A percentile compares a stretch with the other conserved stretches of the same genome.
Evolutionary conservation across 2,113 vertebrate species (phyloP).

Genomic region (Paratilapia polleni): DNA sequence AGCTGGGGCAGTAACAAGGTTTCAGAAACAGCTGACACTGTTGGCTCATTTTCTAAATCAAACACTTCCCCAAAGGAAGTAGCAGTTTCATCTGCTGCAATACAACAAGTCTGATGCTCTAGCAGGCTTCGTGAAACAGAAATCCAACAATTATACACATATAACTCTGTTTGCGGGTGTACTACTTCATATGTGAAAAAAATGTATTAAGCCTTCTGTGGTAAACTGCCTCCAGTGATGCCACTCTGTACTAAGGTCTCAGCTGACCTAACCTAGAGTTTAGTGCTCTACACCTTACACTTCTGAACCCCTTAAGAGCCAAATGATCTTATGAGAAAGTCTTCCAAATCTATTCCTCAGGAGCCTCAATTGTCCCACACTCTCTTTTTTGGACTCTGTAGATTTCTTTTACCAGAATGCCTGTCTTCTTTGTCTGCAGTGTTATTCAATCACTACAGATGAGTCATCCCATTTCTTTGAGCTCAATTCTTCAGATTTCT

Average conservation of each 20-base stretch:
- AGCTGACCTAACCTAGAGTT: too few relatives aligned
- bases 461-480: neutral
- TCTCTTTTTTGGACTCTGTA: neutral
- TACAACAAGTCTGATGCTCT: too few relatives aligned
- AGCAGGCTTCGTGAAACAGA: neutral
- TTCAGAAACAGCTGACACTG: neutral
- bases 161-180: neutral
- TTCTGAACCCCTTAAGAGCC: neutral
- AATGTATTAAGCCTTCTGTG: neutral
- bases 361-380: neutral
- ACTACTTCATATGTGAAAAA: neutral
- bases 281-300: too few relatives aligned
- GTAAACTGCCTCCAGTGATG: neutral
- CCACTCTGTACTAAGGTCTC: too few relatives aligned
- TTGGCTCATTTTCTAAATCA: too few relatives aligned
- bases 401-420: conserved; percentile 3
- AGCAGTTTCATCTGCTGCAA: too few relatives aligned
- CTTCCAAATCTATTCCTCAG: neutral
- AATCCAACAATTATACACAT: neutral
- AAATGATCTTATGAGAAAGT: neutral
- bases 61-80: too few relatives aligned
- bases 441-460: neutral
- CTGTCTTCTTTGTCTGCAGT: too few relatives aligned
- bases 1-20: too few relatives aligned
- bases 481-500: neutral